These are phyloP conservation scores for Chrysaora quinquecirrha DNA, from an alignment of 30 jellyfish, hydroid and myxozoan genomes.

Conservation along the genomic window DNA sequence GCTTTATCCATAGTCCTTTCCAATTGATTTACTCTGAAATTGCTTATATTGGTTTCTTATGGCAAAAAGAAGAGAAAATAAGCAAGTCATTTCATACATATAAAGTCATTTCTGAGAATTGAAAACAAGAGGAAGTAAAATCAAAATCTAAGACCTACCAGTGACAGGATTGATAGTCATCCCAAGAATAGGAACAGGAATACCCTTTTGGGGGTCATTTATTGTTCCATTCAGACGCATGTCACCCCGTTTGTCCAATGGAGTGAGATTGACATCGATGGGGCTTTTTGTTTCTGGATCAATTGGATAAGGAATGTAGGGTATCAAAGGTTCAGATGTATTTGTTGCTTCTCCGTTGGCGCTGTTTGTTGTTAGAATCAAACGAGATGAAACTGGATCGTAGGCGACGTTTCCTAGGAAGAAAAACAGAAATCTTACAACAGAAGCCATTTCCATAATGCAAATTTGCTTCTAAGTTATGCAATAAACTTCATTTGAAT, in stretches of 20 bases:
- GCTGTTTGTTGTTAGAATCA: conserved; percentile 89
- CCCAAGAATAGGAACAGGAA: conserved; percentile 95
- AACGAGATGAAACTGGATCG: conserved; percentile 95
- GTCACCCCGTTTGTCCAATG: conserved; percentile 89
- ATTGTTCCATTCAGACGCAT: conserved; percentile 89
- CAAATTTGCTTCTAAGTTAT: no score
- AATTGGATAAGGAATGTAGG: conserved; percentile 90
- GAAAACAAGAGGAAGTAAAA: no score
- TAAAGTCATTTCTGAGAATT: no score
- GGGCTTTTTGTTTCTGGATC: conserved; percentile 85
- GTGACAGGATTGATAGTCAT: conserved; percentile 96
- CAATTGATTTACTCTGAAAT: no score
- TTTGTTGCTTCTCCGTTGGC: conserved; percentile 96
- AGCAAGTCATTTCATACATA: no score
- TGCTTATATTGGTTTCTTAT: no score
- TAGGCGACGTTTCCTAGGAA: conserved; percentile 88
- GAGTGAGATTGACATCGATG: conserved; percentile 61
- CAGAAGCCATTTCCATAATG: no score
- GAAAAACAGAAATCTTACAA: no score
- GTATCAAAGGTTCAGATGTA: conserved; percentile 82
- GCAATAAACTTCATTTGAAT: no score
- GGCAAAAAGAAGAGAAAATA: no score
- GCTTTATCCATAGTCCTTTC: no score
- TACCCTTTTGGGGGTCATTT: conserved; percentile 88
- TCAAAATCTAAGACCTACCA: conserved; percentile 29